phyloP scores from a whole-genome alignment of 2,888 invertebrate species.

The Polydrusus tereticollis region DNA sequence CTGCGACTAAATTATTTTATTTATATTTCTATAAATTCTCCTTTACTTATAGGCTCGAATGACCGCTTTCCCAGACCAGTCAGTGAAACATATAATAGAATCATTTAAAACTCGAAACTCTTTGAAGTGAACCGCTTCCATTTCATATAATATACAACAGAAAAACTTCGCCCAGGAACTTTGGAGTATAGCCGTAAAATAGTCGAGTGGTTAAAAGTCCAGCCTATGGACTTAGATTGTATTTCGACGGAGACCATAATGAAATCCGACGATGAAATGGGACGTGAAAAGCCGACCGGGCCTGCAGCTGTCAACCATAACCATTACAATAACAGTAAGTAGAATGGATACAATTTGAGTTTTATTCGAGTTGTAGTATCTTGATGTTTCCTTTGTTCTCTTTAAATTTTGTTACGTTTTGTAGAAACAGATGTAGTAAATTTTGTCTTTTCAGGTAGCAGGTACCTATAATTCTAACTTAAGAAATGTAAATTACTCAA shows the following conservation, averaged over 20 bases:
- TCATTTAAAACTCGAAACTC: neutral
- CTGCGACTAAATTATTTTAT: neutral
- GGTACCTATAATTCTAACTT: too few relatives aligned
- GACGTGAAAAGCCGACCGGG: conserved; percentile 17
- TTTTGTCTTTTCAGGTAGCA: neutral
- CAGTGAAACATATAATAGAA: neutral
- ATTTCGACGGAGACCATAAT: conserved; percentile 8
- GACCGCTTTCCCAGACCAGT: neutral
- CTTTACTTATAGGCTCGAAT: neutral
- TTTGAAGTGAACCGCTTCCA: neutral
- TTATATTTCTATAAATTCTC: neutral
- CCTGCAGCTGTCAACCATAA: conserved; percentile 7
- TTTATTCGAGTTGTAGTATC: neutral
- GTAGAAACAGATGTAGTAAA: neutral
- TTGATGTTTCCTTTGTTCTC: neutral
- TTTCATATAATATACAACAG: neutral
- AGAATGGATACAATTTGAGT: neutral
- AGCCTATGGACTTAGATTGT: conserved; percentile 9
- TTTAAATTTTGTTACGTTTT: neutral
- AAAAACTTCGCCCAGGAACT: too few relatives aligned
- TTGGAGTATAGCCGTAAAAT: neutral
- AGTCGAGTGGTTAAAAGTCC: neutral
- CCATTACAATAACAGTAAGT: conserved; percentile 20
- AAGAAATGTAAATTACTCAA: too few relatives aligned
- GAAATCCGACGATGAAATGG: conserved; percentile 22